Evolutionary conservation across 2,888 invertebrate species (phyloP).

Genomic region (Lithophane semibrunnea): DNA sequence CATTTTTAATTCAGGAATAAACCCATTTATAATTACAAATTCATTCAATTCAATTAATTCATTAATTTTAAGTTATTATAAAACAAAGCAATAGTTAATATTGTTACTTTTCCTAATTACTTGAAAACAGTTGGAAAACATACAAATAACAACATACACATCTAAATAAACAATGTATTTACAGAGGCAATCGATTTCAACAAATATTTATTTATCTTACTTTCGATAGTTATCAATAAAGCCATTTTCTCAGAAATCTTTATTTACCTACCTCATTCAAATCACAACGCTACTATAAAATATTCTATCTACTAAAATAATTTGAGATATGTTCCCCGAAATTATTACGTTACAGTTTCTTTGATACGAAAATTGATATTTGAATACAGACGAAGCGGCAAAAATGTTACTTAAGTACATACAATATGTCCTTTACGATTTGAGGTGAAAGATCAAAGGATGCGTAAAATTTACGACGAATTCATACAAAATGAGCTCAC

Average conservation of each 20-base stretch:
- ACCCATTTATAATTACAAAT: no score
- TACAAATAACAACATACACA: no score
- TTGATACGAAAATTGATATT: conserved; percentile 66
- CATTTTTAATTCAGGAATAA: no score
- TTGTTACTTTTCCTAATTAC: background rate
- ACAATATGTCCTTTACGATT: conserved; percentile 67
- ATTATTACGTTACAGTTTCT: conserved; percentile 35
- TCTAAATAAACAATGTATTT: background rate
- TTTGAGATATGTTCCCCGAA: conserved; percentile 16
- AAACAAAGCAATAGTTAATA: no score
- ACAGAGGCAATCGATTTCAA: background rate
- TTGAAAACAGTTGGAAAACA: background rate
- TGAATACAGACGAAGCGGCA: conserved; percentile 67
- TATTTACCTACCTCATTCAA: conserved; percentile 7
- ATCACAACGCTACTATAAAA: conserved; percentile 1
- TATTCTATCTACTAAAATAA: conserved; percentile 6
- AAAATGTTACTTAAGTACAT: conserved; percentile 63
- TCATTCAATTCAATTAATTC: no score
- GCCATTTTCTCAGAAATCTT: background rate
- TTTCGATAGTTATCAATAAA: background rate
- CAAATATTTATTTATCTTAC: background rate
- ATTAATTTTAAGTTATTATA: no score
- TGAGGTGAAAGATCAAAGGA: conserved; percentile 71
- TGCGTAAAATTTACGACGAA: conserved; percentile 70
- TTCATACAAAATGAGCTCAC: conserved; percentile 73